Conservation (phyloP, 2,797 vertebrate genomes). For the Sebastes taczanowskii region DNA sequence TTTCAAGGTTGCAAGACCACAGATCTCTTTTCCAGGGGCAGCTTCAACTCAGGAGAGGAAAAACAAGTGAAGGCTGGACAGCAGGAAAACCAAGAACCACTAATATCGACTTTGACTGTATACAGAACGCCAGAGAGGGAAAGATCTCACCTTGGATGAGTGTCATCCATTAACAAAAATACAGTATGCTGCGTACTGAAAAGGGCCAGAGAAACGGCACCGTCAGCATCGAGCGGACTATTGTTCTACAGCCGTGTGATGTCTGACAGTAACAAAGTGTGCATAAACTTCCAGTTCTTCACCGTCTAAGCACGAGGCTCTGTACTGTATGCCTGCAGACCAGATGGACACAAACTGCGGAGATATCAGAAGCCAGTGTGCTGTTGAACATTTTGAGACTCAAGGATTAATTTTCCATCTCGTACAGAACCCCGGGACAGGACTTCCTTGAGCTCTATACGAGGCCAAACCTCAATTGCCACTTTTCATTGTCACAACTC, state of each 20-base stretch:
- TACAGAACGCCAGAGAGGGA: neutral
- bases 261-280: neutral
- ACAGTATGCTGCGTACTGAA: neutral
- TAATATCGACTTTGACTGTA: constrained; percentile 8
- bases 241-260: neutral
- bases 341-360: neutral
- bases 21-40: neutral
- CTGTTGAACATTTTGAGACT: neutral
- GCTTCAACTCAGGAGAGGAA: neutral
- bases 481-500: constrained; percentile 11
- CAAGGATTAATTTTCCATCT: neutral
- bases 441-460: neutral
- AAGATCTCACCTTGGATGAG: neutral
- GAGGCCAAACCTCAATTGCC: neutral
- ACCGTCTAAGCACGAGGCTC: neutral
- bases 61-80: neutral
- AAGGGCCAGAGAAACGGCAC: neutral
- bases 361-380: neutral
- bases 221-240: neutral
- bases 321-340: neutral
- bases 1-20: neutral
- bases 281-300: neutral
- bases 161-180: neutral
- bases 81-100: neutral
- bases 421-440: neutral